Percentiles rank a stretch among this genome's conserved stretches.
phyloP scores from a whole-genome alignment of 2,797 vertebrate genomes.

The Oreortyx pictus region DNA sequence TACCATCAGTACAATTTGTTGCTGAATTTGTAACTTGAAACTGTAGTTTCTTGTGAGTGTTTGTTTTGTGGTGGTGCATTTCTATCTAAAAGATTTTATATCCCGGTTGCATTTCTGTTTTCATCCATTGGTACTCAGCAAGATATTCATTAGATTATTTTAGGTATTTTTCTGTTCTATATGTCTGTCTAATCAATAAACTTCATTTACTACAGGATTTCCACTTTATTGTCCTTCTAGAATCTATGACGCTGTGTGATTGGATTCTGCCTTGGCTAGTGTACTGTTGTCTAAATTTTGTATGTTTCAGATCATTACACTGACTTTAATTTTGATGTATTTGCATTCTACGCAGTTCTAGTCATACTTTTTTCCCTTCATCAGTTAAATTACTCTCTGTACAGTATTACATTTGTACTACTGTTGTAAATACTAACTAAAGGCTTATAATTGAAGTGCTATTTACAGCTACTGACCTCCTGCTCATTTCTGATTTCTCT shows the following conservation, averaged over 20 bases:
- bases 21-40: slow-evolving; percentile 42
- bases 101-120: slow-evolving; percentile 10
- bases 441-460: slow-evolving; percentile 62
- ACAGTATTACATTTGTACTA: slow-evolving; percentile 54
- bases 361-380: slow-evolving; percentile 66
- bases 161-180: slow-evolving; percentile 30
- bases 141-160: slow-evolving; percentile 25
- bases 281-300: slow-evolving; percentile 67
- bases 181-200: slow-evolving; percentile 42
- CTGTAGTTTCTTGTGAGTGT: not conserved
- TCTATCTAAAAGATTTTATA: not conserved
- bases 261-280: slow-evolving; percentile 50
- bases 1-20: slow-evolving; percentile 43
- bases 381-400: slow-evolving; percentile 75
- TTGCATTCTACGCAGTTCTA: slow-evolving; percentile 75
- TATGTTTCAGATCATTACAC: slow-evolving; percentile 75
- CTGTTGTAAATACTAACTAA: slow-evolving; percentile 57
- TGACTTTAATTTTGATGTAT: slow-evolving; percentile 80
- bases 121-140: slow-evolving; percentile 42
- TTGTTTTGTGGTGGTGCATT: slow-evolving; percentile 35
- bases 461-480: slow-evolving; percentile 60
- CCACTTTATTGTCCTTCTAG: slow-evolving; percentile 8
- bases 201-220: slow-evolving; percentile 44
- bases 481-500: slow-evolving; percentile 49
- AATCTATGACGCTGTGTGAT: not conserved